phyloP scores from a whole-genome alignment of 2,797 vertebrate species.

The Chloroceryle inda region DNA sequence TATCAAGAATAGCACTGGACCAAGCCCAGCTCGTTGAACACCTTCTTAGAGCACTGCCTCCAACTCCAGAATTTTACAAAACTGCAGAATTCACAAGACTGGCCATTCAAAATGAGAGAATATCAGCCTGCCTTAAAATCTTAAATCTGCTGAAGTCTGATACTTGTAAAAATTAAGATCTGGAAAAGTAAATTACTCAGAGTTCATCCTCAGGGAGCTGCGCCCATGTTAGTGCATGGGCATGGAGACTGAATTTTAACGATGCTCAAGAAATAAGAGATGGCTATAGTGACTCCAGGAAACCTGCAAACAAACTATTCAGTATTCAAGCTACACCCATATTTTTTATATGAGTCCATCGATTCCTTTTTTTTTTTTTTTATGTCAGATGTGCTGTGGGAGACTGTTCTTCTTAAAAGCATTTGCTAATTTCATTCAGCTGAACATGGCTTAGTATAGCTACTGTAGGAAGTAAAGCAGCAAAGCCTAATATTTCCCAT shows the following conservation, averaged over 20 bases:
- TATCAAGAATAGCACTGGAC: slow-evolving; percentile 75
- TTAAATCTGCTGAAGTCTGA: slow-evolving; percentile 72
- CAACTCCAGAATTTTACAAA: slow-evolving; percentile 87
- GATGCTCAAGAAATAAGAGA: background rate
- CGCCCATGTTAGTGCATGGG: background rate
- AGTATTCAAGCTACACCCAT: background rate
- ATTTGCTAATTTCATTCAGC: slow-evolving; percentile 34
- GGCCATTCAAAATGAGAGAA: slow-evolving; percentile 82
- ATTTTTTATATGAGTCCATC: background rate
- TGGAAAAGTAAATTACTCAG: background rate
- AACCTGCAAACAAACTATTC: background rate
- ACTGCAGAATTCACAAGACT: slow-evolving; percentile 85
- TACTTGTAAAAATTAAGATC: background rate
- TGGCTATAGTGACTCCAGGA: background rate
- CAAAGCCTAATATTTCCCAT: slow-evolving; percentile 35
- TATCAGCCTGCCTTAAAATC: slow-evolving; percentile 80
- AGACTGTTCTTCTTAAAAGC: slow-evolving; percentile 40
- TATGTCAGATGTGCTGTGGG: background rate
- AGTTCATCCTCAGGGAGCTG: background rate
- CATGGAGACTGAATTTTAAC: background rate
- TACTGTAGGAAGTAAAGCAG: slow-evolving; percentile 67
- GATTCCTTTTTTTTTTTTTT: background rate
- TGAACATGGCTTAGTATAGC: slow-evolving; percentile 45
- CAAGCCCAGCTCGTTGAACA: slow-evolving; percentile 59
- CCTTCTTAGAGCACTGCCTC: slow-evolving; percentile 82